Percentiles rank a stretch among this genome's conserved stretches.
These are phyloP conservation scores for Pherbina coryleti DNA, from an alignment of 2,888 invertebrate species.

Conservation along the genomic window DNA sequence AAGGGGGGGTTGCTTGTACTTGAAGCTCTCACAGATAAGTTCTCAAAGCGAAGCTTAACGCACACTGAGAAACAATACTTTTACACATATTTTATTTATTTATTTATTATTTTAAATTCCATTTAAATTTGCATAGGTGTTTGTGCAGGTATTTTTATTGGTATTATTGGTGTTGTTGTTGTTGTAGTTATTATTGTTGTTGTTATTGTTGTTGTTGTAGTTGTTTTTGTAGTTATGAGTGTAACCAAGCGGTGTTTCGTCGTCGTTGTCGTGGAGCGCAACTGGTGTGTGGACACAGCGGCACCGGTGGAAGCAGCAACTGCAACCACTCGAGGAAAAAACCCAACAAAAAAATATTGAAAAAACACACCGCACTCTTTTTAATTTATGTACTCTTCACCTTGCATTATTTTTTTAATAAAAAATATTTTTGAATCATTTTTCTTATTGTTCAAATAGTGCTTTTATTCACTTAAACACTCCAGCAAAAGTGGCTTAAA, in stretches of 20 bases:
- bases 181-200: not conserved
- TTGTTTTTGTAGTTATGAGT: not conserved
- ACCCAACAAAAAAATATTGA: not conserved
- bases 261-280: not conserved
- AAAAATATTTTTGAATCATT: not conserved
- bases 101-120: not conserved
- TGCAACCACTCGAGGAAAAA: not conserved
- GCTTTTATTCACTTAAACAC: too few relatives aligned
- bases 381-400: conserved; percentile 21
- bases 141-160: conserved; percentile 27
- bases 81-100: not conserved
- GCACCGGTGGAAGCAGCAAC: conserved; percentile 1
- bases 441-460: not conserved
- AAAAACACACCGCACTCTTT: not conserved
- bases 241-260: not conserved
- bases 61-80: not conserved
- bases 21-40: not conserved
- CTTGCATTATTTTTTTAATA: not conserved
- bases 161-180: not conserved
- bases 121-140: conserved; percentile 28
- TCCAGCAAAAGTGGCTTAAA: too few relatives aligned
- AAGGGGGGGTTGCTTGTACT: not conserved
- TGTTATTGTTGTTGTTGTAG: conserved; percentile 2
- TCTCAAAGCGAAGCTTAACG: not conserved
- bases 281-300: not conserved